A percentile compares a stretch with the other conserved stretches of the same genome.
phyloP scores from a whole-genome alignment of 1,140 invertebrate species.

The Melanaphis sacchari region DNA sequence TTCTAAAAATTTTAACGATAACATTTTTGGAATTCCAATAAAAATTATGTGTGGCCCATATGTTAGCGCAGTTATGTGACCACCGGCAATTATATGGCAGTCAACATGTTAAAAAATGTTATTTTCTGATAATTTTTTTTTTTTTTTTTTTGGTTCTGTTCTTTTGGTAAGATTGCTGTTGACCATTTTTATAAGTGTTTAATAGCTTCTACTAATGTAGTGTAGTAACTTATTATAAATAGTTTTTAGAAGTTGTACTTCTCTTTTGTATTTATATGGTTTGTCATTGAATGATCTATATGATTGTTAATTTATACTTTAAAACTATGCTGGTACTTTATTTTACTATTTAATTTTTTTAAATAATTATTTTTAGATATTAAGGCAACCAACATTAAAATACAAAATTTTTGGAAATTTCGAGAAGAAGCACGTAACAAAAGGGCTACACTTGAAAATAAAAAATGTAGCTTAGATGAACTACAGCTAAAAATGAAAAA shows the following conservation, averaged over 20 bases:
- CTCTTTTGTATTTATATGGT: not conserved
- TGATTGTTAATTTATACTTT: not conserved
- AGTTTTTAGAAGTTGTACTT: not conserved
- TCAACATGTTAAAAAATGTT: no score
- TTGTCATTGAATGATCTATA: not conserved
- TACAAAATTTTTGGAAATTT: constrained; percentile 67
- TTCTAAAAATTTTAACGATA: no score
- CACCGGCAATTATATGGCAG: no score
- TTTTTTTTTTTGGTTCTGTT: no score
- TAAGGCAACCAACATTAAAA: constrained; percentile 65
- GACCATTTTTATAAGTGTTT: not conserved
- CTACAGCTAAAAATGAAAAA: constrained; percentile 56
- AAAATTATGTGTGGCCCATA: no score
- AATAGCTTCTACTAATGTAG: not conserved
- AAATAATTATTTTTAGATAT: constrained; percentile 52
- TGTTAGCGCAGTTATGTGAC: no score
- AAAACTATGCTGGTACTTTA: not conserved
- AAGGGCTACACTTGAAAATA: constrained; percentile 67
- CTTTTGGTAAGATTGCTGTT: no score
- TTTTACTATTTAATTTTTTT: not conserved
- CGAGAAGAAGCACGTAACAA: constrained; percentile 69
- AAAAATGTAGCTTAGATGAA: constrained; percentile 69
- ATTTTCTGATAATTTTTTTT: no score
- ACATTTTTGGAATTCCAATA: no score
- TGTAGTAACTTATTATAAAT: not conserved